phyloP scores from a whole-genome alignment of 2,888 invertebrate genomes.

The Dastarcus helophoroides region DNA sequence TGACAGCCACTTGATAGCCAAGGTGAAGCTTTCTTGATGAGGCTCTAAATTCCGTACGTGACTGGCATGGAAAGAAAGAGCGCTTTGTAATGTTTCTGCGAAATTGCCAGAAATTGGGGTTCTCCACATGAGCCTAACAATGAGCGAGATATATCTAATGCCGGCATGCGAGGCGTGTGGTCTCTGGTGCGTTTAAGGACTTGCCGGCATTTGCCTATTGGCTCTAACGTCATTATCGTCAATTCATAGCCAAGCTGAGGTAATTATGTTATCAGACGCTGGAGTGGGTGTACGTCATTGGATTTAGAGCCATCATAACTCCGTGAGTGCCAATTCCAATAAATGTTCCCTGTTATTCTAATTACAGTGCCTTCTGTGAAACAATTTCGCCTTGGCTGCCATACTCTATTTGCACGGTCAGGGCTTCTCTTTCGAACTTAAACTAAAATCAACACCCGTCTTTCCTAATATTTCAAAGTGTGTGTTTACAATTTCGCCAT shows the following conservation, averaged over 20 bases:
- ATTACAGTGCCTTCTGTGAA: conserved; percentile 11
- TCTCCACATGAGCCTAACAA: no score
- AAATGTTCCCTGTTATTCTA: conserved; percentile 12
- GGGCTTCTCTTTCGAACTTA: conserved; percentile 4
- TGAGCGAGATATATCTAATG: no score
- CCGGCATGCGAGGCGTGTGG: no score
- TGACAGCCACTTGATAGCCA: no score
- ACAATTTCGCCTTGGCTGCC: conserved; percentile 10
- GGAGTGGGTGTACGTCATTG: conserved; percentile 16
- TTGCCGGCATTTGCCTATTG: conserved; percentile 26
- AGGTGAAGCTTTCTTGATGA: no score
- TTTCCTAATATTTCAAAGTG: no score
- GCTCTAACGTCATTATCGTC: conserved; percentile 23
- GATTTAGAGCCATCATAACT: conserved; percentile 20
- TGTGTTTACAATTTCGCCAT: no score
- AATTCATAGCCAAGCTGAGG: conserved; percentile 20
- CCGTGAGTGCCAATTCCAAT: conserved; percentile 13
- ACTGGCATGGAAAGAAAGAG: no score
- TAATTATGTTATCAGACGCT: conserved; percentile 21
- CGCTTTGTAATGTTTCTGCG: no score
- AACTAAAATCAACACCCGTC: conserved; percentile 1
- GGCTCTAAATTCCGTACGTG: no score
- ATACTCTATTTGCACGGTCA: conserved; percentile 10
- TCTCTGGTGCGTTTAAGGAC: no score
- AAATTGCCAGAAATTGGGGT: no score